phyloP scores from a whole-genome alignment of 2,888 invertebrate genomes.

The Drosophila sordidula region DNA sequence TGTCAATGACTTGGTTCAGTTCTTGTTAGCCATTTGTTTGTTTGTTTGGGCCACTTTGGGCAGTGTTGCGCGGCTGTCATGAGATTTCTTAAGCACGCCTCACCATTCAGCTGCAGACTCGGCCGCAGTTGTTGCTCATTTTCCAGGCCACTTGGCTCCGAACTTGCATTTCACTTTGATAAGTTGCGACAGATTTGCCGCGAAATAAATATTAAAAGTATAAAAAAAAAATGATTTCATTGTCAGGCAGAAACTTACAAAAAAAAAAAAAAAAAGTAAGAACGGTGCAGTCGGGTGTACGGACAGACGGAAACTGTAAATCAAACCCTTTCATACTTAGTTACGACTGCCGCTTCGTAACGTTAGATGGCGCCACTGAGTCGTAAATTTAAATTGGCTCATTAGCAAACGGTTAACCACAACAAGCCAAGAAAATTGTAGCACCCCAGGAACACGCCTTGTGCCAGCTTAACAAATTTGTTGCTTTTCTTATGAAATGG shows the following conservation, averaged over 20 bases:
- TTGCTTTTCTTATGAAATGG: conserved; percentile 7
- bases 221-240: conserved; percentile 10
- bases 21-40: conserved; percentile 45
- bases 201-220: conserved; percentile 24
- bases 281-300: too few species aligned
- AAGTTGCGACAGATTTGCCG: conserved; percentile 22
- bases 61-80: conserved; percentile 39
- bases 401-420: conserved; percentile 76
- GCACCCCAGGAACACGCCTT: conserved; percentile 3
- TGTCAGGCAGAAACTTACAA: conserved; percentile 11
- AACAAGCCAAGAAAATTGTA: conserved; percentile 36
- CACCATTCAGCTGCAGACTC: conserved; percentile 69
- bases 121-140: conserved; percentile 60
- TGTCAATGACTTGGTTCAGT: conserved; percentile 61
- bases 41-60: conserved; percentile 45
- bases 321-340: not conserved
- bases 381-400: conserved; percentile 77
- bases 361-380: conserved; percentile 30
- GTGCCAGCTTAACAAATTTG: conserved; percentile 35
- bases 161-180: conserved; percentile 29
- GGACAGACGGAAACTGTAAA: not conserved
- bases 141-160: conserved; percentile 57
- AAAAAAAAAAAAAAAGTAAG: too few species aligned
- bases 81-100: conserved; percentile 54
- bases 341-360: not conserved